Conservation (phyloP, 2,797 vertebrate genomes). For the Falco cherrug region DNA sequence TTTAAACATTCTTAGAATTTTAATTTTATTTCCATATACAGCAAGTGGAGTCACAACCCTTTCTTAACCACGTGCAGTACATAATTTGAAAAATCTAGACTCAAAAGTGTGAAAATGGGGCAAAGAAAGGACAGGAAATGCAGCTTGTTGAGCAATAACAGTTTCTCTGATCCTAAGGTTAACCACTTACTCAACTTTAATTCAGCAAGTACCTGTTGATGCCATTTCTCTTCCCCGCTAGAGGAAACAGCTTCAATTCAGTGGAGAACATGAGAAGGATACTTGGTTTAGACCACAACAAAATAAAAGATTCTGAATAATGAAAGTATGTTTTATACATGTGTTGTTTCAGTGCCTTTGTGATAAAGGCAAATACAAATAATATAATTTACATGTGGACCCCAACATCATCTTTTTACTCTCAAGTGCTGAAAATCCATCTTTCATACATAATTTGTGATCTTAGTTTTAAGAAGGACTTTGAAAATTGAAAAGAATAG, state of each 20-base stretch:
- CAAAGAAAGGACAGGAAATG: neutral
- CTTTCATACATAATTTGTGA: neutral
- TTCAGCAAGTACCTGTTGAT: neutral
- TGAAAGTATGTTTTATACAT: neutral
- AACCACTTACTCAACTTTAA: neutral
- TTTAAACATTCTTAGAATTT: neutral
- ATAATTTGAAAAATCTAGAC: neutral
- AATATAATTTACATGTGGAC: neutral
- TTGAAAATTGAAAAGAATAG: neutral
- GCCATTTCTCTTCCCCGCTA: neutral
- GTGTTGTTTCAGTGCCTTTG: neutral
- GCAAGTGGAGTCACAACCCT: neutral
- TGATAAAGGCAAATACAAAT: neutral
- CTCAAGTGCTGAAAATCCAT: neutral
- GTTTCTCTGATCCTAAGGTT: neutral
- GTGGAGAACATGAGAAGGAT: neutral
- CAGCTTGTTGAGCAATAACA: neutral
- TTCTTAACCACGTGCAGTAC: accelerated
- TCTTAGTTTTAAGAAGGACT: neutral
- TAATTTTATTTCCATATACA: neutral
- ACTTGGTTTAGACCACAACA: neutral
- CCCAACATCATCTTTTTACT: neutral
- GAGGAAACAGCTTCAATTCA: neutral
- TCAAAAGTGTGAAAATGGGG: neutral
- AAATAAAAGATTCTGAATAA: neutral